phyloP scores from a whole-genome alignment of 2,888 invertebrate species.

The Hesperia comma region DNA sequence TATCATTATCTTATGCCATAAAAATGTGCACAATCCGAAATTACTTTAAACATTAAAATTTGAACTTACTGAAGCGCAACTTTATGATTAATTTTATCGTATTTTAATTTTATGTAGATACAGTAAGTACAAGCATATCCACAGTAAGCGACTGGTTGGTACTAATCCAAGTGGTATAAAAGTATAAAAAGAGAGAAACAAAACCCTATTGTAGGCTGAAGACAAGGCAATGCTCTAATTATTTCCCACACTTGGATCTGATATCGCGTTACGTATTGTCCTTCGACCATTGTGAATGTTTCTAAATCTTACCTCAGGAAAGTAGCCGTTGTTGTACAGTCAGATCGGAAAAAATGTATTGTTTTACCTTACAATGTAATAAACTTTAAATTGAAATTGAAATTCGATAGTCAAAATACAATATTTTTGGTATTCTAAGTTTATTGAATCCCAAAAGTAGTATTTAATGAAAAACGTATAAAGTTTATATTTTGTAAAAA shows the following conservation, averaged over 20 bases:
- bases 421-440: too few species aligned
- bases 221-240: conserved; percentile 65
- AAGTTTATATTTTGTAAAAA: too few species aligned
- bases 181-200: conserved; percentile 41
- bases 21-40: too few species aligned
- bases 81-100: too few species aligned
- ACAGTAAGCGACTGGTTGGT: conserved; percentile 9
- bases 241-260: conserved; percentile 56
- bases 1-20: too few species aligned
- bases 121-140: conserved; percentile 6
- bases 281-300: conserved; percentile 57
- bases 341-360: conserved; percentile 7
- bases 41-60: too few species aligned
- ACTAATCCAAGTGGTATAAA: conserved; percentile 34
- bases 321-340: conserved; percentile 69
- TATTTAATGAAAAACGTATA: too few species aligned
- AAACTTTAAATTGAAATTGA: too few species aligned
- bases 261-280: conserved; percentile 69
- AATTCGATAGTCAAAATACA: too few species aligned
- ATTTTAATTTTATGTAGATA: background rate
- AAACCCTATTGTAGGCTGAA: conserved; percentile 45
- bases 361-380: too few species aligned
- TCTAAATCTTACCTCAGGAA: conserved; percentile 73
- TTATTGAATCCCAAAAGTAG: too few species aligned
- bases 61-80: too few species aligned